Conservation (phyloP, 2,113 vertebrate species). For the human region GRCh38 chr2:99680001-99680500, state of each 20-base stretch:
- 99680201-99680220: not conserved
- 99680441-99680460: not conserved
- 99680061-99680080: not conserved
- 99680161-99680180: slow-evolving; percentile 34
- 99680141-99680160: not conserved
- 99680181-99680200: slow-evolving; percentile 16
- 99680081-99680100: not conserved
- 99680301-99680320: slow-evolving; percentile 34
- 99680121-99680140: not conserved
- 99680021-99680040: not conserved
- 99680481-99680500: not conserved
- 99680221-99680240: not conserved
- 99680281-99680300: slow-evolving; percentile 37
- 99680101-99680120: not conserved
- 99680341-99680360: slow-evolving; percentile 21
- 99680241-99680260: slow-evolving; percentile 28
- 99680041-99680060: not conserved
- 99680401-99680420: not conserved
- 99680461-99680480: not conserved
- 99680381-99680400: not conserved
- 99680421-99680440: not conserved
- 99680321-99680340: slow-evolving; percentile 62
- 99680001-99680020: not conserved
- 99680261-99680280: not conserved
- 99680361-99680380: not conserved